Percentiles rank a stretch among this genome's conserved stretches.
Conservation (phyloP, 35 echinoderm and acorn worm species). For the Stichopus chloronotus region DNA sequence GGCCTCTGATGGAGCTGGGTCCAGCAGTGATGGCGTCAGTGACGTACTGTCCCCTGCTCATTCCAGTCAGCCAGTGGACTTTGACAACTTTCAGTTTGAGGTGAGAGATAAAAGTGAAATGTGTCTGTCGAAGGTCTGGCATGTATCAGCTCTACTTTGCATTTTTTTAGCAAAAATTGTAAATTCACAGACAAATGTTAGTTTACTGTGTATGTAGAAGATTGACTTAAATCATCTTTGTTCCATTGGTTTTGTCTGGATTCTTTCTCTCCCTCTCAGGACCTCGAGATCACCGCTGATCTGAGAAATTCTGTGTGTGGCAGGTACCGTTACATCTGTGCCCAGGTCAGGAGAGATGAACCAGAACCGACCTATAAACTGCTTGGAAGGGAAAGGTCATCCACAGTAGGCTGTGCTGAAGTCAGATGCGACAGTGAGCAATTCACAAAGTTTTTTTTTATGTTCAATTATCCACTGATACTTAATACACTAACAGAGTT, state of each 20-base stretch:
- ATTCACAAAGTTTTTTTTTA: too few species aligned
- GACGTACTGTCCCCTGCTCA: not conserved
- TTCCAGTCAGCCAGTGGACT: conserved; percentile 10
- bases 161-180: not conserved
- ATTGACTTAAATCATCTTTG: too few species aligned
- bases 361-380: conserved; percentile 34
- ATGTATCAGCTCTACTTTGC: not conserved
- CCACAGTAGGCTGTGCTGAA: conserved; percentile 21
- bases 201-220: too few species aligned
- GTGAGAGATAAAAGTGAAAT: not conserved
- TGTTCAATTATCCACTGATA: too few species aligned
- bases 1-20: not conserved
- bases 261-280: not conserved
- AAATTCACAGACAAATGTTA: too few species aligned
- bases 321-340: conserved; percentile 34
- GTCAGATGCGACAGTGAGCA: conserved; percentile 32
- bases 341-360: conserved; percentile 39
- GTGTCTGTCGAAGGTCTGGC: too few species aligned
- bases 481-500: too few species aligned
- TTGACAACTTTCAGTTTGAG: conserved; percentile 39
- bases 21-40: conserved; percentile 25
- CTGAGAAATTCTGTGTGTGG: conserved; percentile 6
- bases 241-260: too few species aligned
- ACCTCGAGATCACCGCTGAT: conserved; percentile 22
- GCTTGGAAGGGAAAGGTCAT: not conserved